Conservation (phyloP, 2,888 invertebrate genomes). For the Athalia rosae region DNA sequence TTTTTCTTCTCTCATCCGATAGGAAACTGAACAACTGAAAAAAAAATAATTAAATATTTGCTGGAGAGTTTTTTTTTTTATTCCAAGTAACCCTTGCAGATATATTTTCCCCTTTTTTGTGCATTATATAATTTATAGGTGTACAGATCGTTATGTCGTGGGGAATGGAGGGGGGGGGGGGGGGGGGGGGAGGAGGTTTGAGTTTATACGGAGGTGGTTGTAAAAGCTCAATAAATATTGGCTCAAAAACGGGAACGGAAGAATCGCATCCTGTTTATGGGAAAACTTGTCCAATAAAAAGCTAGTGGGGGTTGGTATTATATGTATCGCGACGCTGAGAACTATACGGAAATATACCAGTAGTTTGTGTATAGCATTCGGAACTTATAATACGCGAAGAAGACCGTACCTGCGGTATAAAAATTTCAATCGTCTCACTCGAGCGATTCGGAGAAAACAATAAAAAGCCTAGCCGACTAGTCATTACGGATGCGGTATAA, state of each 20-base stretch:
- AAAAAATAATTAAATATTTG: no score
- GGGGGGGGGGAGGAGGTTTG: no score
- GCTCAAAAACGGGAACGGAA: constrained; percentile 51
- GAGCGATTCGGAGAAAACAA: constrained; percentile 26
- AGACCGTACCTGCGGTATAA: constrained; percentile 14
- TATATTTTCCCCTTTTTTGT: no score
- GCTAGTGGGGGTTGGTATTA: constrained; percentile 36
- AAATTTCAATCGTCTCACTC: constrained; percentile 43
- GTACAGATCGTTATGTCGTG: no score
- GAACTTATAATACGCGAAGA: constrained; percentile 35
- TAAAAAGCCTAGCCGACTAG: constrained; percentile 29
- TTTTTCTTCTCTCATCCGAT: no score
- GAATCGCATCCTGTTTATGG: constrained; percentile 56
- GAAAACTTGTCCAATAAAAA: constrained; percentile 59
- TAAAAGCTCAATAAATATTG: constrained; percentile 59
- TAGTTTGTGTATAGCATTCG: not conserved
- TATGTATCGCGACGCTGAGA: constrained; percentile 17
- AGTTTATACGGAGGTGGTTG: constrained; percentile 10
- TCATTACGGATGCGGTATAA: constrained; percentile 11
- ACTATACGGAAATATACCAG: not conserved
- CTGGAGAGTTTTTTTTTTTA: no score
- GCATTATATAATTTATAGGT: no score
- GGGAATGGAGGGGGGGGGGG: no score
- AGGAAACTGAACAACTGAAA: no score
- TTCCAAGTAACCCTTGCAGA: no score